Evolutionary conservation across 2,113 vertebrate genomes (phyloP).

Genomic region (Shinisaurus crocodilurus): DNA sequence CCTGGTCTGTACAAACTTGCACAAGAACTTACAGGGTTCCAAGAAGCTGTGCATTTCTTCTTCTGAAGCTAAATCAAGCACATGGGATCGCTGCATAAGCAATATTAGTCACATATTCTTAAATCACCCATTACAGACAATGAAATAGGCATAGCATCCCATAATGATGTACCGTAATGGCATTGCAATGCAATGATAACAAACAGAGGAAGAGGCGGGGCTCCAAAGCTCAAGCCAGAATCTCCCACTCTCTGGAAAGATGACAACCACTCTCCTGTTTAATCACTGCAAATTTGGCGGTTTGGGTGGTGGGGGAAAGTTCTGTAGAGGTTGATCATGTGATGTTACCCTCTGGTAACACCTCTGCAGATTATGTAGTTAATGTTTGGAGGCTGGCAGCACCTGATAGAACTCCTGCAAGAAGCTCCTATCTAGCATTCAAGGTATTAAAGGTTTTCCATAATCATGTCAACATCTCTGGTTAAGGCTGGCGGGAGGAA

Average conservation of each 20-base stretch:
- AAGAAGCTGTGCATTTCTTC: neutral
- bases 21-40: neutral
- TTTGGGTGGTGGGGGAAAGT: neutral
- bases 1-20: neutral
- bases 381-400: constrained; percentile 30
- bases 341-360: neutral
- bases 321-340: neutral
- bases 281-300: constrained; percentile 37
- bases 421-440: neutral
- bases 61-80: neutral
- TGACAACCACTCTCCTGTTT: neutral
- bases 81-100: neutral
- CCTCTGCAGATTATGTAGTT: neutral
- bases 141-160: neutral
- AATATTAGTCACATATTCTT: constrained; percentile 1
- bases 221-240: neutral
- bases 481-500: constrained; percentile 12
- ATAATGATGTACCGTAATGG: neutral
- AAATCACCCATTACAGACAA: neutral
- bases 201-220: neutral
- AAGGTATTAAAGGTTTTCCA: neutral
- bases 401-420: neutral
- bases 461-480: constrained; percentile 29
- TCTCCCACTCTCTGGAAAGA: neutral
- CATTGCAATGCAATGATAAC: neutral